Evolutionary conservation across 2,113 vertebrate genomes (phyloP).

Genomic region (Alosa alosa): DNA sequence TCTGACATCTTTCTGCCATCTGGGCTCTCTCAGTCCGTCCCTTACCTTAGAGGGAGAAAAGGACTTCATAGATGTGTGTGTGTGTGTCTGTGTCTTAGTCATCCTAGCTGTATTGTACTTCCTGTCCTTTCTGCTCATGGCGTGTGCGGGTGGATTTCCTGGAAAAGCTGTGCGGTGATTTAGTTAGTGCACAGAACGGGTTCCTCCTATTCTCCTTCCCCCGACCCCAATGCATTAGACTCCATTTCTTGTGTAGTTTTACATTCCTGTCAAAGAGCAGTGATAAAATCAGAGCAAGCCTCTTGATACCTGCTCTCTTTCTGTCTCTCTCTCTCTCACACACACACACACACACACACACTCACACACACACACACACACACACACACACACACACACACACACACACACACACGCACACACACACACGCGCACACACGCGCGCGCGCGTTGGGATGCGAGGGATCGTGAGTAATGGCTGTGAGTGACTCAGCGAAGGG

Average conservation of each 20-base stretch:
- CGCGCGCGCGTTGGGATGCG: background rate
- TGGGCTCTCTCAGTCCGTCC: background rate
- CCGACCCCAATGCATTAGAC: background rate
- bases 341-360: background rate
- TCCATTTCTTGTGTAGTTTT: background rate
- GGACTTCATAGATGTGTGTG: background rate
- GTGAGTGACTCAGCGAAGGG: conserved; percentile 4
- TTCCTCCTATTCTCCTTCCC: background rate
- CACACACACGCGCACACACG: background rate
- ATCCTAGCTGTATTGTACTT: background rate
- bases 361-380: too few species aligned
- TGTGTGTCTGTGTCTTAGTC: background rate
- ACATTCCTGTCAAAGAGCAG: conserved; percentile 10
- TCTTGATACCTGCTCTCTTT: conserved; percentile 16
- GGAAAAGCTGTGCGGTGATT: background rate
- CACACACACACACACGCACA: background rate
- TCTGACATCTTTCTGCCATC: background rate
- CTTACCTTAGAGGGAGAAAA: background rate
- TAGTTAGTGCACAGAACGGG: background rate
- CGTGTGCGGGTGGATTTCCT: background rate
- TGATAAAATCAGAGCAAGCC: conserved; percentile 7
- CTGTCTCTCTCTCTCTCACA: background rate
- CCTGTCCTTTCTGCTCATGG: background rate
- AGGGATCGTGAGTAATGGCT: background rate
- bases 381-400: background rate